A percentile compares a stretch with the other conserved stretches of the same genome.
These are phyloP conservation scores for Hippocampus zosterae DNA, from an alignment of 2,113 vertebrate species.

Conservation along the genomic window DNA sequence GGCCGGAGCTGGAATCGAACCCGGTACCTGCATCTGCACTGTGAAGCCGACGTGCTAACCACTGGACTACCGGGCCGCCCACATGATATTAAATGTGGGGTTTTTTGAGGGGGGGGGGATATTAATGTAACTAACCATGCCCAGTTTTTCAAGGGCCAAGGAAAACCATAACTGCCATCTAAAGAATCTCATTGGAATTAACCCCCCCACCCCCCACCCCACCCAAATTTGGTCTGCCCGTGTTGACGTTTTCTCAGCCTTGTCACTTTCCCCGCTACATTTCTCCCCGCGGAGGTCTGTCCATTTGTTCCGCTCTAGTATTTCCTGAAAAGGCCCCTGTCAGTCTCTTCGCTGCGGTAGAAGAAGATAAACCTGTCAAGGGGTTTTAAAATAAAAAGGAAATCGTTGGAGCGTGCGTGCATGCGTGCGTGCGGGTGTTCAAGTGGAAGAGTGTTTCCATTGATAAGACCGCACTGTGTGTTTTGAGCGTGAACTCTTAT, in stretches of 20 bases:
- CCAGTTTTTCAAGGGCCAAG: no score
- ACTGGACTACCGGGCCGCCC: no score
- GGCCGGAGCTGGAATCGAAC: no score
- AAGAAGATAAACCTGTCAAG: not conserved
- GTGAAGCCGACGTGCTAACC: no score
- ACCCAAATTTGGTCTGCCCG: no score
- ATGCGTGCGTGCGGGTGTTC: not conserved
- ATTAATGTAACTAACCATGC: no score
- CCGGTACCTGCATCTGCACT: no score
- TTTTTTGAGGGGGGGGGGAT: not conserved
- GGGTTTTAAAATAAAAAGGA: slow-evolving; percentile 9
- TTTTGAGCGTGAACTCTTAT: slow-evolving; percentile 48
- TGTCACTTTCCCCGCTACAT: not conserved
- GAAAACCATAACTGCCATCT: no score
- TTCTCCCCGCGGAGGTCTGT: not conserved
- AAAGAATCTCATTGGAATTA: no score
- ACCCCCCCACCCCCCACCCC: no score
- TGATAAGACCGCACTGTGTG: slow-evolving; percentile 60
- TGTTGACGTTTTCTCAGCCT: no score
- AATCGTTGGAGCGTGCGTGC: slow-evolving; percentile 12
- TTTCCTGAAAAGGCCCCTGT: not conserved
- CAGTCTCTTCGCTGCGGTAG: not conserved
- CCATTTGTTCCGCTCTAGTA: not conserved
- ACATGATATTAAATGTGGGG: not conserved
- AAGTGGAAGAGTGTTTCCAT: slow-evolving; percentile 58